Evolutionary conservation across 1,140 invertebrate species (phyloP), one percentile per base, ranked within the genome.

Genomic region (Formica exsecta): DNA sequence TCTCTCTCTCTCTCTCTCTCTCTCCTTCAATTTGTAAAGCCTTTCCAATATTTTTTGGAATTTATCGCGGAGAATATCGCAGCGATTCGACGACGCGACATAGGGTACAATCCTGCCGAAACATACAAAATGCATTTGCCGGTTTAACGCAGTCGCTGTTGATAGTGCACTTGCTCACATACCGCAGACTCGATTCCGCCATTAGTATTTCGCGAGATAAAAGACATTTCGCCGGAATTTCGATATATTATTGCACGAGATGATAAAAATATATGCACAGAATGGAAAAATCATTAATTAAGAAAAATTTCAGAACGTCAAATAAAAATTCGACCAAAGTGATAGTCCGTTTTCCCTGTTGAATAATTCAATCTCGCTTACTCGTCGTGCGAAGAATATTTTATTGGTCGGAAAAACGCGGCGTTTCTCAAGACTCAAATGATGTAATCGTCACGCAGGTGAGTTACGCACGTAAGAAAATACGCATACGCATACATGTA

Each of bases 81-180:
- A 3, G 8, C 66, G 66, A 81, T 81, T n/a, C 51, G 25, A 48
- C 29, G 61, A 62, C 36, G 22, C 51, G 59, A 86, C 68, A 83
- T 16, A 9, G 16, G 25, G 48, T 75, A 32, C 44, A 83, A 68
- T 83, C 80, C n/a, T 77, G 5, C 65, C 54, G 36, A 77, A 65
- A 87, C 80, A 90, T 38, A 90, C 89, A 85, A 90, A 90, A 90
- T 62, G 79, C 88, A 90, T 90, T 90, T 90, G 61, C 86, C 19
- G 51, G 54, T 87, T 81, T 70, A 90, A 87, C 59, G 86, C 44
- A 64, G 87, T 79, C 57, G 9, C 62, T 74, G 76, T 90, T 90
- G 89, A 90, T 86, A 87, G 77, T 90, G 88, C 81, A 90, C 88
- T 90, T 51, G 75, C 75, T 68, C 64, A 68, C 75, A 48, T 61